phyloP scores from a whole-genome alignment of 1,140 invertebrate genomes.

The Procambarus virginalis region DNA sequence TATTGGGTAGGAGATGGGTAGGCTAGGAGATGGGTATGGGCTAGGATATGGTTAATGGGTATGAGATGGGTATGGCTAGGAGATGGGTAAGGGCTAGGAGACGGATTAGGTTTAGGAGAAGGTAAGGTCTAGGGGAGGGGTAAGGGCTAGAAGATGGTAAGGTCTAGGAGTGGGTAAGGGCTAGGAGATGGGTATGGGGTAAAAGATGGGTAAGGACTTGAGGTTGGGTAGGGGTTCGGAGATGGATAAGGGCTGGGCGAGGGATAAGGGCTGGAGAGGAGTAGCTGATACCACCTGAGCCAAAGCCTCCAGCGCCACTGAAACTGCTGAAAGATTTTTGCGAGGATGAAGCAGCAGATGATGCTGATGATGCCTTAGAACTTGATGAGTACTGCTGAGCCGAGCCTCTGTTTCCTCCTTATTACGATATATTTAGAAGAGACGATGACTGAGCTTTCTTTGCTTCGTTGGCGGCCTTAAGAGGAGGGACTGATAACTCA shows the following conservation, averaged over 20 bases:
- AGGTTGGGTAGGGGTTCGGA: neutral
- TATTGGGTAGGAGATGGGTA: too few species aligned
- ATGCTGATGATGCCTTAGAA: conserved; percentile 29
- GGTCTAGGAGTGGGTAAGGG: too few species aligned
- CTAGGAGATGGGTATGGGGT: too few species aligned
- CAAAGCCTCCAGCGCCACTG: neutral
- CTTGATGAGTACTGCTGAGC: neutral
- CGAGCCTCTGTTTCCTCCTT: conserved; percentile 19
- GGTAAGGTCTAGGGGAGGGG: too few species aligned
- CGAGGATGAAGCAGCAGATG: conserved; percentile 33
- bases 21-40: too few species aligned
- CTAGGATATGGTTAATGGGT: too few species aligned
- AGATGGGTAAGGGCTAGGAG: too few species aligned
- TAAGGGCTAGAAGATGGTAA: too few species aligned
- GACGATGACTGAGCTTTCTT: conserved; percentile 32
- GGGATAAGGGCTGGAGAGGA: neutral
- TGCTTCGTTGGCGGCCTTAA: conserved; percentile 7
- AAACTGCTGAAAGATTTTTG: conserved; percentile 38
- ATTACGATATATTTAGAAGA: neutral
- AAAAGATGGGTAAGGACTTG: too few species aligned
- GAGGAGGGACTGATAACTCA: conserved; percentile 33
- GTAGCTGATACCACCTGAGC: neutral
- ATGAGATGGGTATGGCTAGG: too few species aligned
- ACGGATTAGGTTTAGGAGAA: too few species aligned
- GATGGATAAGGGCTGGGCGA: too few species aligned